Evolutionary conservation across 2,113 vertebrate species (phyloP).

Genomic region (Hassar affinis): DNA sequence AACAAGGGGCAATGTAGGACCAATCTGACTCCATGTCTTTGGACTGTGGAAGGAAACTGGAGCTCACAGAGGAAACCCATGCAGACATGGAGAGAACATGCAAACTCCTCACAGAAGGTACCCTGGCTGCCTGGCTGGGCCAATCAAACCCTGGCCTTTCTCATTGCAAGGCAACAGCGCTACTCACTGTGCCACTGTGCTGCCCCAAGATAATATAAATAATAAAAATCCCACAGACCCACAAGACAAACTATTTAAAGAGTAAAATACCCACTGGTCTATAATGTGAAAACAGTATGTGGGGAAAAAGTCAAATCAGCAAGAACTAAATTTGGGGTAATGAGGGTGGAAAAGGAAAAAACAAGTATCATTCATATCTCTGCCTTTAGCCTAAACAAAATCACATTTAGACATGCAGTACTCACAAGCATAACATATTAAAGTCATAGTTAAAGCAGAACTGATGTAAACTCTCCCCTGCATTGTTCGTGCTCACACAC

Average conservation of each 20-base stretch:
- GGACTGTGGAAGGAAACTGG: too few species aligned
- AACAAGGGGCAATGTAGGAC: too few species aligned
- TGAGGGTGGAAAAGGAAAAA: not conserved
- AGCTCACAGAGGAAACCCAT: too few species aligned
- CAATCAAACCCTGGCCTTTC: too few species aligned
- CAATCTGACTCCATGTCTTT: too few species aligned
- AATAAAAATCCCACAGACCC: not conserved
- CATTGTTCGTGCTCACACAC: constrained; percentile 18
- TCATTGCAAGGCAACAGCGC: too few species aligned
- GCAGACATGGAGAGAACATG: too few species aligned
- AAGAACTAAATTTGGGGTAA: not conserved
- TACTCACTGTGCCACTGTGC: too few species aligned
- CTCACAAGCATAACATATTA: not conserved
- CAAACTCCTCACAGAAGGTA: too few species aligned
- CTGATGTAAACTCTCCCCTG: not conserved
- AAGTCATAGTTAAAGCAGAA: not conserved
- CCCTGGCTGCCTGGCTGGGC: too few species aligned
- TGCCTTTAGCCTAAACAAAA: not conserved
- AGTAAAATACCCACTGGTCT: not conserved
- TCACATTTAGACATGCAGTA: not conserved
- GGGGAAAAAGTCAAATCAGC: not conserved
- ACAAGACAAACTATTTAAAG: not conserved
- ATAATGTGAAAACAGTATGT: not conserved
- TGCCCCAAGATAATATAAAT: not conserved
- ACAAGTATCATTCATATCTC: not conserved